A percentile compares a stretch with the other conserved stretches of the same genome.
Conservation (phyloP, 1,140 invertebrate species). For the Drosophila erecta region DNA sequence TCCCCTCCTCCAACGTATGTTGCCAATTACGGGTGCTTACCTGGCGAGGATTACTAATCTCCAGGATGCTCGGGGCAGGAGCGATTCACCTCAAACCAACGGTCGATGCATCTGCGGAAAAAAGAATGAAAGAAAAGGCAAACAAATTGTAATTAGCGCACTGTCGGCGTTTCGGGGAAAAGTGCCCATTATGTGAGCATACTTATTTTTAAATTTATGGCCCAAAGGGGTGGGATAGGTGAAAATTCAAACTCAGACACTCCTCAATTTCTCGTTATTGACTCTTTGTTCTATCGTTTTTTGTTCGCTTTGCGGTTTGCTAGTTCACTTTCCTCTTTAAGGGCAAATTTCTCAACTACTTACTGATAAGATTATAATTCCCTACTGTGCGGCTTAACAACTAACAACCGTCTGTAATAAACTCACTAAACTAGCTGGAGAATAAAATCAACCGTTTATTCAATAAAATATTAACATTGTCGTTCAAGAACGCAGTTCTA, state of each 20-base stretch:
- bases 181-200: background rate
- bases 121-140: background rate
- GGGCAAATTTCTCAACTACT: background rate
- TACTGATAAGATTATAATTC: background rate
- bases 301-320: background rate
- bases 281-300: constrained; percentile 1
- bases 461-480: too few species aligned
- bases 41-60: constrained; percentile 88
- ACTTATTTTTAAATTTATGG: constrained; percentile 1
- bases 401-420: background rate
- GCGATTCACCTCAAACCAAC: constrained; percentile 98
- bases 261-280: constrained; percentile 7
- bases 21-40: constrained; percentile 44
- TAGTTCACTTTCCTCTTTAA: background rate
- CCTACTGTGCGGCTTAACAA: background rate
- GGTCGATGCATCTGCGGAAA: constrained; percentile 94
- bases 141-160: background rate
- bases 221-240: constrained; percentile 1
- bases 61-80: constrained; percentile 98
- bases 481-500: too few species aligned
- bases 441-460: too few species aligned
- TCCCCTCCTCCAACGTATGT: too few species aligned
- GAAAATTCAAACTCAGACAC: constrained; percentile 6
- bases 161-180: background rate
- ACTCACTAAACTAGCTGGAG: background rate